Percentiles rank a stretch among this genome's conserved stretches.
Evolutionary conservation across 2,888 invertebrate species (phyloP).

Genomic region (Brenthis hecate): DNA sequence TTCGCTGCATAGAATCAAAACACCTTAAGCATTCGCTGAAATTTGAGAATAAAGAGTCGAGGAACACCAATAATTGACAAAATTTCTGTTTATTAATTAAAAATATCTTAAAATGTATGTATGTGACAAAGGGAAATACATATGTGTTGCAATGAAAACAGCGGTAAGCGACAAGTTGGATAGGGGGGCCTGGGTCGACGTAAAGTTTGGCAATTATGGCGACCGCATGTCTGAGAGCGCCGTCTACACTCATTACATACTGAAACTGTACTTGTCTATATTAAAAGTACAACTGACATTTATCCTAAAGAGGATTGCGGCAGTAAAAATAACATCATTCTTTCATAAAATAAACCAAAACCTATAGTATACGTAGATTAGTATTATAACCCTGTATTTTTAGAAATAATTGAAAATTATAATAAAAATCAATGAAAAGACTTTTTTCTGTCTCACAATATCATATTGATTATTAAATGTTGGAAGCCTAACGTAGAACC

Average conservation of each 20-base stretch:
- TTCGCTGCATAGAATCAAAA: constrained; percentile 52
- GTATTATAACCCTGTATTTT: too few species aligned
- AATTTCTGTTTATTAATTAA: constrained; percentile 18
- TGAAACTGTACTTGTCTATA: constrained; percentile 75
- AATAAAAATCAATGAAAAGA: too few species aligned
- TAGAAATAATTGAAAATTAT: background rate
- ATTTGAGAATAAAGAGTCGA: constrained; percentile 23
- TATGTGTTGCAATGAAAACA: constrained; percentile 73
- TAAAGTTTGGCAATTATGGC: constrained; percentile 82
- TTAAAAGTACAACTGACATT: constrained; percentile 63
- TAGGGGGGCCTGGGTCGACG: constrained; percentile 61
- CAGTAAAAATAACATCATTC: background rate
- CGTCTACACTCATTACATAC: constrained; percentile 78
- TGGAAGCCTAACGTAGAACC: too few species aligned
- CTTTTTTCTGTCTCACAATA: too few species aligned
- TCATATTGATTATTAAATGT: too few species aligned
- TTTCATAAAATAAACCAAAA: too few species aligned
- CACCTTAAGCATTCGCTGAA: constrained; percentile 39
- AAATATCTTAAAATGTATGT: constrained; percentile 9
- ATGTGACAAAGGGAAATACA: constrained; percentile 45
- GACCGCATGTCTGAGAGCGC: constrained; percentile 80
- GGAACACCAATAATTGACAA: constrained; percentile 26
- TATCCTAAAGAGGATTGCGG: background rate
- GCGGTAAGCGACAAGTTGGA: constrained; percentile 72
- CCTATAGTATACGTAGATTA: too few species aligned